These are phyloP conservation scores for Pseudochromis fuscus DNA, from an alignment of 2,797 vertebrate species.

Conservation along the genomic window DNA sequence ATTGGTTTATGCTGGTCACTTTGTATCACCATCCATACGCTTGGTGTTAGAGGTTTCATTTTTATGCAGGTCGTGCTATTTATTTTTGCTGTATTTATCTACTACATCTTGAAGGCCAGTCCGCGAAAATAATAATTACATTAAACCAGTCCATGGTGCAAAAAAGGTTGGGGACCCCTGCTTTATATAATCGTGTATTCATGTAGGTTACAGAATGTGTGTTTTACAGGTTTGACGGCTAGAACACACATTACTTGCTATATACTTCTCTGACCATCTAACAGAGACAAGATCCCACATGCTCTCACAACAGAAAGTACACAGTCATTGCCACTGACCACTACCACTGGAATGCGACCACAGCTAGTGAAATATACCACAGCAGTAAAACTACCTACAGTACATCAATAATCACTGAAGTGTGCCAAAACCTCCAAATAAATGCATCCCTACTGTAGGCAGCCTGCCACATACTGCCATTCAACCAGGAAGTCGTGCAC, in stretches of 20 bases:
- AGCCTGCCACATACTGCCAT: slow-evolving; percentile 53
- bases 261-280: slow-evolving; percentile 57
- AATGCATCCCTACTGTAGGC: slow-evolving; percentile 67
- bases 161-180: no score
- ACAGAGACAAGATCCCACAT: slow-evolving; percentile 71
- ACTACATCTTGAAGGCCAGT: no score
- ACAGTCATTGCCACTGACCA: slow-evolving; percentile 74
- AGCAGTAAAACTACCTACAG: slow-evolving; percentile 80
- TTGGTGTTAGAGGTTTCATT: no score
- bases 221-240: slow-evolving; percentile 24
- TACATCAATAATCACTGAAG: slow-evolving; percentile 77
- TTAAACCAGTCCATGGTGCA: no score
- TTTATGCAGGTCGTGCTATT: no score
- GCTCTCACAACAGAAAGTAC: slow-evolving; percentile 73
- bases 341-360: slow-evolving; percentile 79
- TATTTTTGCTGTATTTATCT: no score
- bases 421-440: slow-evolving; percentile 75
- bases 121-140: no score
- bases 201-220: no score
- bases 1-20: no score
- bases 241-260: slow-evolving; percentile 38
- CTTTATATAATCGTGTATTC: no score
- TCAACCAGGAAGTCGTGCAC: slow-evolving; percentile 60
- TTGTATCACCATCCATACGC: no score
- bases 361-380: slow-evolving; percentile 80